Conservation (phyloP, 2,797 vertebrate genomes). For the Sebastes kiyomatsui region DNA sequence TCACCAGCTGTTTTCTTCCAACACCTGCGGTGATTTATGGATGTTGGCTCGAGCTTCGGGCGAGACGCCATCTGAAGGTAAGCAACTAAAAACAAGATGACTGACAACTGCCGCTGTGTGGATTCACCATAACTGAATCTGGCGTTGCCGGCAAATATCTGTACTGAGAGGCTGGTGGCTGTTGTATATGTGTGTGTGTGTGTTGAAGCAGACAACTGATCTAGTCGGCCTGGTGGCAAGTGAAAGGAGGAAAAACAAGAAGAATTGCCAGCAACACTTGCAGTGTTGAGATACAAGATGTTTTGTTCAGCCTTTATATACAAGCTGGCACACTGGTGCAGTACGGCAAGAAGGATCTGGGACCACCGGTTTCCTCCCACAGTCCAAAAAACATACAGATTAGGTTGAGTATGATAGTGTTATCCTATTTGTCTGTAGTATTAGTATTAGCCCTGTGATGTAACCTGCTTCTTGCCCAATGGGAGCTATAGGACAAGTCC, state of each 20-base stretch:
- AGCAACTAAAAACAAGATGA: slow-evolving; percentile 36
- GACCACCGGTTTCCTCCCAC: background rate
- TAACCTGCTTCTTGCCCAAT: background rate
- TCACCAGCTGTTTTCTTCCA: slow-evolving; percentile 31
- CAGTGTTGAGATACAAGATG: background rate
- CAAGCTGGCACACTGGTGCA: background rate
- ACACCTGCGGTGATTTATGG: slow-evolving; percentile 25
- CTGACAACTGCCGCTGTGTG: slow-evolving; percentile 9
- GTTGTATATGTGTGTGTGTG: background rate
- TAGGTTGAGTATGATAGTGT: background rate
- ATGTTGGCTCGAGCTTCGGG: slow-evolving; percentile 9
- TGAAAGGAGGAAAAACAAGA: background rate
- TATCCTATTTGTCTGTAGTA: background rate
- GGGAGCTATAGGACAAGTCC: background rate
- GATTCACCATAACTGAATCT: slow-evolving; percentile 9
- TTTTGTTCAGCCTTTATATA: background rate
- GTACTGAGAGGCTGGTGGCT: background rate
- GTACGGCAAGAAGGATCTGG: background rate
- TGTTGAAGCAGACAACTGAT: slow-evolving; percentile 1
- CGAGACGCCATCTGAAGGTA: slow-evolving; percentile 32
- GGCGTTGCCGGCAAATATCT: background rate
- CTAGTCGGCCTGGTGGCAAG: background rate
- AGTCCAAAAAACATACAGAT: background rate
- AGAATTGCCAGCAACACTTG: background rate
- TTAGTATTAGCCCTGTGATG: background rate